Percentiles rank a stretch among this genome's conserved stretches.
phyloP scores from a whole-genome alignment of 2,888 invertebrate species.

The Synanthedon andrenaeformis region DNA sequence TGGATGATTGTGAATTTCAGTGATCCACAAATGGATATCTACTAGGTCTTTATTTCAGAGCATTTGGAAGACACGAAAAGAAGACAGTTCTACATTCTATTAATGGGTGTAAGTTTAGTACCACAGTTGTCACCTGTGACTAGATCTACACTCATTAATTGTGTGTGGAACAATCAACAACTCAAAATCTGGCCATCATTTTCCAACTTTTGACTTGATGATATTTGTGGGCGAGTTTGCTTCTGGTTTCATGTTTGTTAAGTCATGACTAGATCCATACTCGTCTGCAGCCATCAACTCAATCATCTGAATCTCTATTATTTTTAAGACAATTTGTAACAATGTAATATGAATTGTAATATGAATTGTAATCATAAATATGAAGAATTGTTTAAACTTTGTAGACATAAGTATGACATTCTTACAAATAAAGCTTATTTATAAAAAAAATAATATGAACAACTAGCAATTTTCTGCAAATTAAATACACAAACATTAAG shows the following conservation, averaged over 20 bases:
- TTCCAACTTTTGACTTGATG: slow-evolving; percentile 49
- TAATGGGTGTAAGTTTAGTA: slow-evolving; percentile 82
- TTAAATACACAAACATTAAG: too few relatives aligned
- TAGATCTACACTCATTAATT: slow-evolving; percentile 92
- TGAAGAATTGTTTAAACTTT: too few relatives aligned
- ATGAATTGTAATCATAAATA: too few relatives aligned
- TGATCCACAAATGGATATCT: too few relatives aligned
- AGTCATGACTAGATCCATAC: slow-evolving; percentile 90
- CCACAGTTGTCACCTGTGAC: slow-evolving; percentile 77
- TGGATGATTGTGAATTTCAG: too few relatives aligned
- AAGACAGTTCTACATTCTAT: slow-evolving; percentile 17
- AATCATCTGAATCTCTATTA: slow-evolving; percentile 15
- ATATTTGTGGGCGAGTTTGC: slow-evolving; percentile 84
- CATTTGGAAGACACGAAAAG: too few relatives aligned
- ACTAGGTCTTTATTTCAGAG: too few relatives aligned
- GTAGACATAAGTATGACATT: too few relatives aligned
- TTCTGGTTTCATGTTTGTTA: slow-evolving; percentile 77
- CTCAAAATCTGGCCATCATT: not conserved
- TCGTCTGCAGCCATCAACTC: slow-evolving; percentile 81
- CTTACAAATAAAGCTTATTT: too few relatives aligned
- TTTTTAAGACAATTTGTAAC: not conserved
- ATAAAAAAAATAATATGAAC: too few relatives aligned
- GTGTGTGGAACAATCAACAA: slow-evolving; percentile 34
- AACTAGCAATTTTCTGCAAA: too few relatives aligned
- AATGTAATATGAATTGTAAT: too few relatives aligned